These are phyloP conservation scores for Melanotaenia boesemani DNA, from an alignment of 2,797 vertebrate species.

Conservation along the genomic window DNA sequence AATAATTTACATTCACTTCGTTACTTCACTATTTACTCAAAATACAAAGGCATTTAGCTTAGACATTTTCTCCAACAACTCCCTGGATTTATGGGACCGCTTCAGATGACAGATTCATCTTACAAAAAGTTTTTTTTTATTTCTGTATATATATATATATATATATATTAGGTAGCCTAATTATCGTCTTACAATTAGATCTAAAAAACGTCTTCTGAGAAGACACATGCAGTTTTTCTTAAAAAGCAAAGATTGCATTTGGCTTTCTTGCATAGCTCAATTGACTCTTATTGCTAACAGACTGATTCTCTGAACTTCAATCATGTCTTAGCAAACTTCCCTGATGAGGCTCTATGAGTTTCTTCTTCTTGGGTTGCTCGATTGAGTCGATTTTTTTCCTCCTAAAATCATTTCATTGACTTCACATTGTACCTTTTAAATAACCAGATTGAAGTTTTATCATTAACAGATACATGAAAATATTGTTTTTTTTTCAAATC, in stretches of 20 bases:
- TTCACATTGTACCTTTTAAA: constrained; percentile 10
- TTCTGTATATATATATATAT: no score
- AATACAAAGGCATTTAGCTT: constrained; percentile 56
- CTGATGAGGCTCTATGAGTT: constrained; percentile 35
- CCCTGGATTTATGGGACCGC: constrained; percentile 35
- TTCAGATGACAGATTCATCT: constrained; percentile 52
- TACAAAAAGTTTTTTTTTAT: background rate
- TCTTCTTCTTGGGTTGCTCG: constrained; percentile 11
- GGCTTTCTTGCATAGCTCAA: constrained; percentile 80
- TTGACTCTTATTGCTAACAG: constrained; percentile 74
- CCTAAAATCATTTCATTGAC: background rate
- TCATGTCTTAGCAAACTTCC: constrained; percentile 63
- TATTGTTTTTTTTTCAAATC: constrained; percentile 9
- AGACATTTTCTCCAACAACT: constrained; percentile 18
- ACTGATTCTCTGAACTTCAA: constrained; percentile 62
- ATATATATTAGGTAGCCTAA: background rate
- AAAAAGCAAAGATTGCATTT: constrained; percentile 68
- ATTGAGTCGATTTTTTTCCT: constrained; percentile 7
- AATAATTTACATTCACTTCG: constrained; percentile 75
- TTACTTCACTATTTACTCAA: constrained; percentile 67
- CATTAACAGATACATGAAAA: constrained; percentile 13
- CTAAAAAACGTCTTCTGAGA: constrained; percentile 38
- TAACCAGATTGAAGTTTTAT: background rate
- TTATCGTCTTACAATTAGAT: constrained; percentile 34
- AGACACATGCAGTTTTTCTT: constrained; percentile 38